These are phyloP conservation scores for Patiria miniata DNA, from an alignment of 35 echinoderm and acorn worm genomes.

Conservation along the genomic window DNA sequence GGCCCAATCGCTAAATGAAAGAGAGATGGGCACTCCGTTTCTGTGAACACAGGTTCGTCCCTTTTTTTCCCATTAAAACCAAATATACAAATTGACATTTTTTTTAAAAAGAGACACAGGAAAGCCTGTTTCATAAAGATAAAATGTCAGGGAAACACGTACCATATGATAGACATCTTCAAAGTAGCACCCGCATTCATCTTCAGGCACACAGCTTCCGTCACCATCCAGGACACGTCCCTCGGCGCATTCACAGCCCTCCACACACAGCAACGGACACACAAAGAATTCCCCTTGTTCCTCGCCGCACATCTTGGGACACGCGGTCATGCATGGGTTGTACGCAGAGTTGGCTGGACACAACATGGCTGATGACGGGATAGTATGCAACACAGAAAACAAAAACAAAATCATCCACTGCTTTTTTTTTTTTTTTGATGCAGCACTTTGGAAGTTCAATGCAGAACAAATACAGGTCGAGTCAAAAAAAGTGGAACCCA, in stretches of 20 bases:
- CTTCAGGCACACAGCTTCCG: neutral
- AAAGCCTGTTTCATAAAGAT: too few relatives aligned
- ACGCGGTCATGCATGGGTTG: conserved; percentile 22
- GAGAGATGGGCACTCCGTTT: too few relatives aligned
- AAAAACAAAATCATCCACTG: neutral
- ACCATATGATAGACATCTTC: neutral
- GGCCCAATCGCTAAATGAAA: too few relatives aligned
- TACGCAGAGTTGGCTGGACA: conserved; percentile 28
- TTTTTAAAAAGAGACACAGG: too few relatives aligned
- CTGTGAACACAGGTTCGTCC: too few relatives aligned
- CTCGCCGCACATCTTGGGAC: conserved; percentile 1
- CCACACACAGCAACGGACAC: conserved; percentile 55
- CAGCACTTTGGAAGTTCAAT: too few relatives aligned
- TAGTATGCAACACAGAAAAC: neutral
- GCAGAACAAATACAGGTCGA: too few relatives aligned
- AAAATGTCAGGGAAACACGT: too few relatives aligned
- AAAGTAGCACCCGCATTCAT: neutral
- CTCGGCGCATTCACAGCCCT: conserved; percentile 58
- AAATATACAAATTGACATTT: too few relatives aligned
- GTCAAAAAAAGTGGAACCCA: too few relatives aligned
- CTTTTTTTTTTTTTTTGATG: too few relatives aligned
- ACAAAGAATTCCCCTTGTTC: neutral
- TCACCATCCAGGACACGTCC: conserved; percentile 45
- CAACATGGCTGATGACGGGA: neutral
- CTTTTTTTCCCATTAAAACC: too few relatives aligned